Conservation (phyloP, 2,113 vertebrate species). For the Nyctereutes procyonoides region DNA sequence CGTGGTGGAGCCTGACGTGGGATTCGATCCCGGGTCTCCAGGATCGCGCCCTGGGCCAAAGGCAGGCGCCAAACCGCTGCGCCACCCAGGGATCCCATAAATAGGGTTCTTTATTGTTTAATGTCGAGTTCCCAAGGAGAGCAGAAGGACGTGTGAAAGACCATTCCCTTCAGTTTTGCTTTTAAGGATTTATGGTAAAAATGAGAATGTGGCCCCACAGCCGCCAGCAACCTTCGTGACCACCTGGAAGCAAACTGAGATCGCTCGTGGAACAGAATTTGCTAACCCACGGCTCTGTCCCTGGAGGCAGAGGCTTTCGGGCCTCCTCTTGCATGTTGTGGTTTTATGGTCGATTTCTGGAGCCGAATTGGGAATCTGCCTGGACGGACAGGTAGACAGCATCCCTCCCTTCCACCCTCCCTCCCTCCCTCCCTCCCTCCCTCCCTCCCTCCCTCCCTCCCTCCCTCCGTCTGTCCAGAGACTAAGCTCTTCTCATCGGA, state of each 20-base stretch:
- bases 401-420: no score
- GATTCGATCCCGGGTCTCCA: no score
- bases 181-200: background rate
- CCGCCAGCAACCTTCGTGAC: background rate
- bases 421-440: no score
- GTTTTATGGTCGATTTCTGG: background rate
- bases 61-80: no score
- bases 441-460: no score
- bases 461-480: no score
- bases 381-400: fast-evolving
- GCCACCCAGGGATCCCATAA: no score
- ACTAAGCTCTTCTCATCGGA: background rate
- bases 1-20: no score
- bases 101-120: fast-evolving
- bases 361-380: background rate
- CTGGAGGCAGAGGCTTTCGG: fast-evolving
- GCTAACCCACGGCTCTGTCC: fast-evolving
- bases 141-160: background rate
- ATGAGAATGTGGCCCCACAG: background rate
- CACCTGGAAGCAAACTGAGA: background rate
- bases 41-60: no score
- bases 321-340: no score
- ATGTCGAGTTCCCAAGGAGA: background rate
- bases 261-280: fast-evolving
- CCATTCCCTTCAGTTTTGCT: background rate